Conservation (phyloP, 2,797 vertebrate genomes). For the Urosaurus nigricauda region DNA sequence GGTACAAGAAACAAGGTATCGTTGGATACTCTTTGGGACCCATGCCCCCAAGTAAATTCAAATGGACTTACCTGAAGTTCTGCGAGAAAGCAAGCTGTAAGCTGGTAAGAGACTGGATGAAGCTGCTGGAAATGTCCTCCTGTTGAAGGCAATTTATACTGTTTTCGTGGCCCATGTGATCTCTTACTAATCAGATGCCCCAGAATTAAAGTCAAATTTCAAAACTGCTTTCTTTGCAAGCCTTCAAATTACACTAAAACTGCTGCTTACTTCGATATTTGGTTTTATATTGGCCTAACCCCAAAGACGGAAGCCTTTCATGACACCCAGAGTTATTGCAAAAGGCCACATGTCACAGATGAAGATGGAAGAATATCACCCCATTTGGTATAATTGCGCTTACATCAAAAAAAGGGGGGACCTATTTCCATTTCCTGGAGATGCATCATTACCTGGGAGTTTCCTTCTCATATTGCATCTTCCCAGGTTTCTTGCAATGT, state of each 20-base stretch:
- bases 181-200: not conserved
- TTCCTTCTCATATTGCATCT: not conserved
- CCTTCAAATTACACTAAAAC: not conserved
- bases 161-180: not conserved
- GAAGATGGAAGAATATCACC: not conserved
- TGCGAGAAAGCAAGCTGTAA: not conserved
- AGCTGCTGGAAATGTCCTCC: not conserved
- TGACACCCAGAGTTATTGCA: not conserved
- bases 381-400: not conserved
- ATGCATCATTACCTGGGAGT: not conserved
- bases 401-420: not conserved
- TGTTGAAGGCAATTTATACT: not conserved
- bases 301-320: not conserved
- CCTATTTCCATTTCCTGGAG: not conserved
- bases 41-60: not conserved
- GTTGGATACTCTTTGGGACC: not conserved
- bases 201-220: not conserved
- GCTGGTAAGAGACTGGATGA: not conserved
- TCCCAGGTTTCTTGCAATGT: not conserved
- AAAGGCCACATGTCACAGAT: not conserved
- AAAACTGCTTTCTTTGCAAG: not conserved
- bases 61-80: slow-evolving; percentile 4
- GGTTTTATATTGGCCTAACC: not conserved
- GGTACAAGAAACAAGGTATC: not conserved
- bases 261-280: not conserved